Evolutionary conservation across 2,888 invertebrate species (phyloP).

Genomic region (Lomographa bimaculata): DNA sequence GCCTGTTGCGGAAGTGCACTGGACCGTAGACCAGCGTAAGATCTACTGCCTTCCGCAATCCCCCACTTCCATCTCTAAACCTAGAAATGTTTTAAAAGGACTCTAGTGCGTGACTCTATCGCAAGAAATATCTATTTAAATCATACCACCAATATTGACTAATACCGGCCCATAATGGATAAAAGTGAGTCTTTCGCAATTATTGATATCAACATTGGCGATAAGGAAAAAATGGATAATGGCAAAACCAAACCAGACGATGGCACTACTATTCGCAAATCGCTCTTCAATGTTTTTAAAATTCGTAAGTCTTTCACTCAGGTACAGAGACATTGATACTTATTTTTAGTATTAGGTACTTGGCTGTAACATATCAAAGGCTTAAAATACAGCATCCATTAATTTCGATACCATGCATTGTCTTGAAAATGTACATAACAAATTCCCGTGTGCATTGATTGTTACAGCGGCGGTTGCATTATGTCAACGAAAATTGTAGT

Average conservation of each 20-base stretch:
- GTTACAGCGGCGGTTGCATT: too few species aligned
- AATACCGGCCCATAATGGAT: conserved; percentile 48
- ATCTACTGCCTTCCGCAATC: conserved; percentile 1
- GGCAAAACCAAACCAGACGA: conserved; percentile 37
- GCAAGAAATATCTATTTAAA: too few species aligned
- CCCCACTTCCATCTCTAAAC: neutral
- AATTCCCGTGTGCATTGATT: neutral
- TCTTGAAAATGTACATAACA: neutral
- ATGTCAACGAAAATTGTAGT: neutral
- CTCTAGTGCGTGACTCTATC: conserved; percentile 10
- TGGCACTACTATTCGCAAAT: conserved; percentile 47
- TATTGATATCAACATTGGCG: conserved; percentile 62
- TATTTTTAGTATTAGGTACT: too few species aligned
- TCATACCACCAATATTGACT: too few species aligned
- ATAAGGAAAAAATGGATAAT: conserved; percentile 52
- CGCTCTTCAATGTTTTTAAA: conserved; percentile 59
- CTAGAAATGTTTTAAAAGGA: conserved; percentile 8
- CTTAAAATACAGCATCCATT: neutral
- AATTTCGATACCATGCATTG: neutral
- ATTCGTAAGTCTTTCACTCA: conserved; percentile 63
- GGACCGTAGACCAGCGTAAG: conserved; percentile 2
- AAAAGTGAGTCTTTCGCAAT: conserved; percentile 65
- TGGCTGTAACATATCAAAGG: too few species aligned
- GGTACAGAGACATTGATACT: too few species aligned
- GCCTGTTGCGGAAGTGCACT: conserved; percentile 24